Conservation (phyloP, 2,797 vertebrate species). For the Ceryle rudis region DNA sequence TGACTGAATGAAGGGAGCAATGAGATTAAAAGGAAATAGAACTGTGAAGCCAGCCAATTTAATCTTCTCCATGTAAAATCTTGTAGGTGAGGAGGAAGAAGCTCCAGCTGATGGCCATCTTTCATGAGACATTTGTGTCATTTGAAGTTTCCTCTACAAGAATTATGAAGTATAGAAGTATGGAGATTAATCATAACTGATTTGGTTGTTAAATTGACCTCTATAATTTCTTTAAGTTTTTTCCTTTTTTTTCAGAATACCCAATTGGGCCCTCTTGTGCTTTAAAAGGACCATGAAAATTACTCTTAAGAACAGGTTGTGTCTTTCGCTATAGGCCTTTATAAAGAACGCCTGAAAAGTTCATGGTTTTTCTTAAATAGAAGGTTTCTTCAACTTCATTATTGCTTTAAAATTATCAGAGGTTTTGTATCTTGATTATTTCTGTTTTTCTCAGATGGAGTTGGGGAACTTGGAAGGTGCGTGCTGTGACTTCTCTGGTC, state of each 20-base stretch:
- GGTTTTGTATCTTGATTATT: neutral
- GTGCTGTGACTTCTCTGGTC: neutral
- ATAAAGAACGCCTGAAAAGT: neutral
- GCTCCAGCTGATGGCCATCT: slow-evolving; percentile 35
- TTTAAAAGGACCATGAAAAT: neutral
- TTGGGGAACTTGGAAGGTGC: neutral
- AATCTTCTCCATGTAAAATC: slow-evolving; percentile 51
- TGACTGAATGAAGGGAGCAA: neutral
- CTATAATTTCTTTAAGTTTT: neutral
- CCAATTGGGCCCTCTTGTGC: neutral
- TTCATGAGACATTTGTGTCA: slow-evolving; percentile 34
- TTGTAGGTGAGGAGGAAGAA: neutral
- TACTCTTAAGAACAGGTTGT: neutral
- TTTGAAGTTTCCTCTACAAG: slow-evolving; percentile 15
- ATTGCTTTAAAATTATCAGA: neutral
- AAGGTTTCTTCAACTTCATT: neutral
- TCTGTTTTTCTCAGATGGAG: neutral
- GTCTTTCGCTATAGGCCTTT: neutral
- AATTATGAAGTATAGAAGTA: slow-evolving; percentile 4
- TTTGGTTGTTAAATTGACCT: slow-evolving; percentile 20
- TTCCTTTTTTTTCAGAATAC: neutral
- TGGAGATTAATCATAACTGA: slow-evolving; percentile 23
- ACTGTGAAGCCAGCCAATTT: slow-evolving; percentile 53
- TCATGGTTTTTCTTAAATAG: neutral
- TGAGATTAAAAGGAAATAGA: slow-evolving; percentile 26